Evolutionary conservation across 2,888 invertebrate genomes (phyloP), one percentile per base, ranked within the genome.

Genomic region (Eupithecia tripunctaria): DNA sequence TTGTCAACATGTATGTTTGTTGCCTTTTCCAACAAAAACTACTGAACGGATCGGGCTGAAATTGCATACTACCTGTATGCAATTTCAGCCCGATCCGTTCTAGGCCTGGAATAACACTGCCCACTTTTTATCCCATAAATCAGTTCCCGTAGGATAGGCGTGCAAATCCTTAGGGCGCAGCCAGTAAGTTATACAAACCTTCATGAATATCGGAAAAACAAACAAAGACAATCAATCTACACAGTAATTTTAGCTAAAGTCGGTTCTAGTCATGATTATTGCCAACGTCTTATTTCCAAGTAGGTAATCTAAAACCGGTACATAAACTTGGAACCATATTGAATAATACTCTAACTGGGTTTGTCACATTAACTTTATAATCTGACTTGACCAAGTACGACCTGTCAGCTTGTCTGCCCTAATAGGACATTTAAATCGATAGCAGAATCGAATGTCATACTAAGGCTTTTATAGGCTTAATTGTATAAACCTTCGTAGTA

Each of bases 361-460:
- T 69, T 73, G 56, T 73, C 70, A 67, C 32, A 59, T 73, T 43
- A 67, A 70, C 73, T 70, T 67, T 73, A 67, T 67, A 68, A 70
- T 70, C 47, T 56, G 18, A 66, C 69, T 73, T 66, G 65, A 67
- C 66, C 66, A 68, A 63, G 68, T 25, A 12, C 38, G 14, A 56
- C 15, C 67, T 72, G 74, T 67, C 74, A 71, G 6, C 8, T 15
- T 64, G 74, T 64, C 71, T n/a, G 38, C 67, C 74, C 36, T 74
- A 74, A 74, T 74, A 72, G 67, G 74, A 72, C 74, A 67, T 74
- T 74, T 72, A 74, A 72, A 74, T 72, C 67, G 71, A 74, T 69
- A 69, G 60, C 63, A 56, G 69, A 64, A 47, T 68, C 56, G 43
- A 68, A 59, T 59, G 27, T 56, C n/a, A 41, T 38, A 36, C 29